These are phyloP conservation scores for Ceraclea dissimilis DNA, from an alignment of 2,888 invertebrate genomes.

Conservation along the genomic window DNA sequence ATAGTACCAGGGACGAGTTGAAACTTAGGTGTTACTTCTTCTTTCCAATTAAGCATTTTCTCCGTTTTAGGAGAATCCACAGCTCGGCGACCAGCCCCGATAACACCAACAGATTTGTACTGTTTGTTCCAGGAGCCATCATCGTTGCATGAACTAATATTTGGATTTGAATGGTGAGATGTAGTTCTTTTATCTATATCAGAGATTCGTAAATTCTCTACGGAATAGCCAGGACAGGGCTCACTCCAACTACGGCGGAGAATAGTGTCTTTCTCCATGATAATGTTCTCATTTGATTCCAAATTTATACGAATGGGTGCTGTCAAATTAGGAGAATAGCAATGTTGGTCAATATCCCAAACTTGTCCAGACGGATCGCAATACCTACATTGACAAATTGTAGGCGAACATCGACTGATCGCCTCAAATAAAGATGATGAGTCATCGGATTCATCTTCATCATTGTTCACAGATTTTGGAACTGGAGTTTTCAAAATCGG, in stretches of 20 bases:
- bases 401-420: conserved; percentile 30
- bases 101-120: conserved; percentile 35
- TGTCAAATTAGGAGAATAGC: conserved; percentile 47
- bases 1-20: conserved; percentile 25
- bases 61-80: conserved; percentile 10
- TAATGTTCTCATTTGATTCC: conserved; percentile 27
- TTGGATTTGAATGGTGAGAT: conserved; percentile 38
- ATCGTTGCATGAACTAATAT: conserved; percentile 35
- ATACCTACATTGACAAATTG: conserved; percentile 64
- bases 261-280: conserved; percentile 34
- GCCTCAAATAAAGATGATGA: conserved; percentile 29
- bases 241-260: conserved; percentile 59
- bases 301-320: conserved; percentile 30
- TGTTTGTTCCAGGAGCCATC: conserved; percentile 38
- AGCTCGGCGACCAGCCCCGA: conserved; percentile 33
- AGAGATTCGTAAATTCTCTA: conserved; percentile 38
- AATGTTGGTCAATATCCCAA: conserved; percentile 62
- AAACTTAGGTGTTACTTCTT: conserved; percentile 29
- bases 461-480: conserved; percentile 32
- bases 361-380: conserved; percentile 64
- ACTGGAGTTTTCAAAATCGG: conserved; percentile 28
- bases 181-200: conserved; percentile 35
- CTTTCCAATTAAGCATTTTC: conserved; percentile 24
- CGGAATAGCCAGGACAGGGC: conserved; percentile 42
- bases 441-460: conserved; percentile 31